Evolutionary conservation across 1,140 invertebrate species (phyloP), one percentile per base, ranked within the genome.

Genomic region (Drosophila lini): DNA sequence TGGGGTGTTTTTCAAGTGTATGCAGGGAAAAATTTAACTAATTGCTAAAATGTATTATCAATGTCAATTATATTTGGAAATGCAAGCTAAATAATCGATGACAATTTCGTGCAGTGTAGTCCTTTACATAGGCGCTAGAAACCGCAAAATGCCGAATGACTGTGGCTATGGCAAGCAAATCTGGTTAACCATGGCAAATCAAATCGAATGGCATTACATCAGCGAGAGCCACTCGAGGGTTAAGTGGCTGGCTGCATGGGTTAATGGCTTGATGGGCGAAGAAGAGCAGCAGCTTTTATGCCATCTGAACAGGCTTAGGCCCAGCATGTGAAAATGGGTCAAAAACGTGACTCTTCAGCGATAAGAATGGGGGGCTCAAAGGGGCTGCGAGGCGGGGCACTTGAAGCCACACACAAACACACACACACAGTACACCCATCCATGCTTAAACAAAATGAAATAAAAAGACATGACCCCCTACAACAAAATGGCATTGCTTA

Each of bases 141-240:
- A 38, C 69, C 67, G 69, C 69, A 73, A 73, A 73, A 73, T 73
- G 69, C 36, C 65, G 44, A 73, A 71, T 73, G 67, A 31, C 53
- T 71, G 50, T 71, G 65, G 32, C 50, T 38, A 13, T 53, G 52
- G 67, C 69, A 73, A 57, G 69, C 69, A 73, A 59, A 73, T 59
- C 69, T 71, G 65, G 67, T 73, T 73, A 73, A 57, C 69, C 69
- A 71, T 71, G 36, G 67, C 69, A 73, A 73, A 73, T 73, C 65
- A 73, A 73, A 71, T 73, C 67, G 68, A 73, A 73, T 73, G 67
- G 69, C 67, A 73, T 73, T 73, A 73, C 67, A 73, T 73, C 69
- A 73, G 69, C 67, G 69, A 71, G 68, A 70, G 68, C 69, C 67
- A 73, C 69, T 73, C 69, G 67, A 50, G 67, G 69, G 67, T 71